Evolutionary conservation across 2,797 vertebrate species (phyloP).

Genomic region (Brotula barbata): DNA sequence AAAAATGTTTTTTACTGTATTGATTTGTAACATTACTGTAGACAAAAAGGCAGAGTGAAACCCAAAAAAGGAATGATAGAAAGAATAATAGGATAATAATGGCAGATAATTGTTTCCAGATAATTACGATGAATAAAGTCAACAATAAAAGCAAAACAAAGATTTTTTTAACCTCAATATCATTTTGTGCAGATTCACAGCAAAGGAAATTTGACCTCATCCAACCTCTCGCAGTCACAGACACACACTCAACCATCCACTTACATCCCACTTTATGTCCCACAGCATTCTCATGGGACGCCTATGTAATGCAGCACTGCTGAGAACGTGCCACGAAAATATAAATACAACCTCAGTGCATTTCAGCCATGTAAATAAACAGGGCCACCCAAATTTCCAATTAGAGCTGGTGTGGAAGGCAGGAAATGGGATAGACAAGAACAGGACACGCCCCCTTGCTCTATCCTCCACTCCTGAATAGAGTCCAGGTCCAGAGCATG

Average conservation of each 20-base stretch:
- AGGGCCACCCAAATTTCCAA: slow-evolving; percentile 99
- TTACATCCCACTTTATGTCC: slow-evolving; percentile 55
- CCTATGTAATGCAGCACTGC: slow-evolving; percentile 92
- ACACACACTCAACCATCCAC: slow-evolving; percentile 17
- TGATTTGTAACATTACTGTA: too few species aligned
- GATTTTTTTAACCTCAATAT: slow-evolving; percentile 8
- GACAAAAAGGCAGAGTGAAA: too few species aligned
- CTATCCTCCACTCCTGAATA: slow-evolving; percentile 42
- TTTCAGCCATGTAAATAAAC: slow-evolving; percentile 99
- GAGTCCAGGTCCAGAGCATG: slow-evolving; percentile 38
- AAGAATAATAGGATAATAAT: too few species aligned
- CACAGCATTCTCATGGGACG: slow-evolving; percentile 79
- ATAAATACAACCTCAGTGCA: slow-evolving; percentile 91
- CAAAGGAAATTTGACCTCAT: slow-evolving; percentile 27
- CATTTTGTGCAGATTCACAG: slow-evolving; percentile 22
- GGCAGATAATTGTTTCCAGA: too few species aligned
- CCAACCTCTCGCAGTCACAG: slow-evolving; percentile 29
- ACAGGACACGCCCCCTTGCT: slow-evolving; percentile 64
- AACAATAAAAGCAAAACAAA: not conserved
- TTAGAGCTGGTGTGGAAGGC: slow-evolving; percentile 92
- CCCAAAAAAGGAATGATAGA: too few species aligned
- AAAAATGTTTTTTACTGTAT: too few species aligned
- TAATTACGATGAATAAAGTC: too few species aligned
- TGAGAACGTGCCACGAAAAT: slow-evolving; percentile 98
- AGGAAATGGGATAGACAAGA: slow-evolving; percentile 89